Evolutionary conservation across 2,888 invertebrate genomes (phyloP), one percentile per base, ranked within the genome.

Genomic region (Amorpha juglandis): DNA sequence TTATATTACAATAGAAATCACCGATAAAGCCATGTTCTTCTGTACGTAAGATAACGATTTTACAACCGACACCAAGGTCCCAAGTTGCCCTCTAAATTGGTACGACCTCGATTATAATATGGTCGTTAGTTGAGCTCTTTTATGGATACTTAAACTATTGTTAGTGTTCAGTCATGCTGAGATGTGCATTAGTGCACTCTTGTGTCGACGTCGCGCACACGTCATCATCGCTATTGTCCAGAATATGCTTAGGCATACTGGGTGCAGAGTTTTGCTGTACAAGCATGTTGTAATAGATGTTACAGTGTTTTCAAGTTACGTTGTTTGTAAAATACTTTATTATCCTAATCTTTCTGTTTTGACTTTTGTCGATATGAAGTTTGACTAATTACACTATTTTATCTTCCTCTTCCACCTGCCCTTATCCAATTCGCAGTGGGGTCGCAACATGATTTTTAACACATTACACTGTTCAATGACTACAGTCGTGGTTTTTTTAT

Each of bases 81-180:
- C 58, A 69, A 66, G 69, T 21, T 74, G 75, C 72, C 79, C 78
- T 83, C 78, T 80, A 80, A 84, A 82, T 81, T 79, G 74, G 75
- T 71, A 68, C 73, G 78, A 72, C 82, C 83, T 83, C 79, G 77
- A 76, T 78, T 75, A 75, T 69, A 69, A 72, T 67, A 69, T 73
- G 71, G 74, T 81, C 80, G 78, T 83, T 81, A 80, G 74, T 70
- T 67, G 42, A 73, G 69, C 73, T 68, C 75, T 78, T 82, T 84
- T 78, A 83, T 82, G 79, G 81, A 75, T 77, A 75, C 79, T 84
- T 81, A 81, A 82, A 83, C 76, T 77, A 76, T 77, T 78, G 79
- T 78, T 64, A 71, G 76, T 19, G 42, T 42, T 66, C 68, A 73
- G 71, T 64, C 71, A 71, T 58, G 58, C 42, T 69, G 69, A 70